A percentile compares a stretch with the other conserved stretches of the same genome.
Evolutionary conservation across 1,140 invertebrate species (phyloP).

Genomic region (Platorchestia sp.): DNA sequence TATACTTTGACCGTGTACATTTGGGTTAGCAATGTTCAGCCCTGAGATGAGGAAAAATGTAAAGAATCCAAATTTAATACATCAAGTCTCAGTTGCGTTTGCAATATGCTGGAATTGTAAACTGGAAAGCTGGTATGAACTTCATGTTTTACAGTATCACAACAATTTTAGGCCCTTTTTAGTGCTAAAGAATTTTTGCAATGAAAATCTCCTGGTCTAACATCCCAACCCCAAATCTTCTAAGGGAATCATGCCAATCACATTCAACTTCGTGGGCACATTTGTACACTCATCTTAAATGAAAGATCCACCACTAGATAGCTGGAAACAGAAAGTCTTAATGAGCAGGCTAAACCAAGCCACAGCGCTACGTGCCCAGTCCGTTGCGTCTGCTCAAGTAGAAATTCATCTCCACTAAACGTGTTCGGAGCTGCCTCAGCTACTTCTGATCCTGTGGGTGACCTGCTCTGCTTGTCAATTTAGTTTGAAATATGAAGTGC

Average conservation of each 20-base stretch:
- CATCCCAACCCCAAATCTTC: not conserved
- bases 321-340: too few relatives aligned
- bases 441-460: too few relatives aligned
- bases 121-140: not conserved
- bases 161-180: not conserved
- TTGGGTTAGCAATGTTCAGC: not conserved
- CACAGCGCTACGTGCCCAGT: too few relatives aligned
- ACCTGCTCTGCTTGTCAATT: too few relatives aligned
- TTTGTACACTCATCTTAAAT: too few relatives aligned
- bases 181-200: not conserved
- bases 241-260: not conserved
- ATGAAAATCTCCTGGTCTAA: not conserved
- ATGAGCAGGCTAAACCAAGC: too few relatives aligned
- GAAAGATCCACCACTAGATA: too few relatives aligned
- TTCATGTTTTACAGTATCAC: not conserved
- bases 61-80: not conserved
- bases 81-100: not conserved
- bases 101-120: not conserved
- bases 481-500: too few relatives aligned
- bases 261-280: too few relatives aligned
- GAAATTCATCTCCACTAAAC: too few relatives aligned
- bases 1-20: constrained; percentile 7
- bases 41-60: not conserved
- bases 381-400: too few relatives aligned
- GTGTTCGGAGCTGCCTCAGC: too few relatives aligned